Evolutionary conservation across 2,113 vertebrate species (phyloP), one percentile per base, ranked within the genome.

Genomic region (Podarcis raffonei): DNA sequence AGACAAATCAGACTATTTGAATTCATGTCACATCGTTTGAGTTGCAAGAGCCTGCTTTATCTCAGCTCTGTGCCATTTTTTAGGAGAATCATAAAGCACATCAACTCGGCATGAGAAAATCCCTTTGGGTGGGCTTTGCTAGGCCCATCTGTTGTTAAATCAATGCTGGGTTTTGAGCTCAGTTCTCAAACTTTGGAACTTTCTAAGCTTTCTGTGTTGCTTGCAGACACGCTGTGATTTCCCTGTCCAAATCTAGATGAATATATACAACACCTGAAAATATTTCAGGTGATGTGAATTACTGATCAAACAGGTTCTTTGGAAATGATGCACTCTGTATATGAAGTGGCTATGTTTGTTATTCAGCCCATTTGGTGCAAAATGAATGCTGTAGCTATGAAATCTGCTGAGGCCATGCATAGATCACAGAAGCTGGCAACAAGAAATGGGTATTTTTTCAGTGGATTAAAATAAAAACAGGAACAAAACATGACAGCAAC

Each of bases 1-100:
- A 92, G 89, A 93, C 94, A 97, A 97, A 97, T 97, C 94, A 96
- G 92, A 95, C 94, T 87, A 94, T 97, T 96, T 95, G 94, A 95
- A 93, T 97, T 94, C 96, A 95, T 68, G 7, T 97, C 97, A 97
- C 95, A 95, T 92, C 90, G 39, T 88, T 91, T 87, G 87, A 92
- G 92, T 95, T 94, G 92, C 68, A 93, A 94, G 94, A 91, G 92
- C 91, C 93, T 92, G 89, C 91, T 95, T 94, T 93, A 96, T 95
- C 95, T 94, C 42, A 18, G 71, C 94, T 90, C 92, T 89, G 16
- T 5, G 69, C 89, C 86, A 83, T 90, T 91, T 90, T 92, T 92
- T 81, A 79, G 83, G 92, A 96, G 89, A 95, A 92, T 93, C 94
- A 91, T 88, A 96, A 96, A 95, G 93, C 95, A 88, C 92, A 66